Conservation (phyloP, 1,140 invertebrate species). For the Oppia nitens region DNA sequence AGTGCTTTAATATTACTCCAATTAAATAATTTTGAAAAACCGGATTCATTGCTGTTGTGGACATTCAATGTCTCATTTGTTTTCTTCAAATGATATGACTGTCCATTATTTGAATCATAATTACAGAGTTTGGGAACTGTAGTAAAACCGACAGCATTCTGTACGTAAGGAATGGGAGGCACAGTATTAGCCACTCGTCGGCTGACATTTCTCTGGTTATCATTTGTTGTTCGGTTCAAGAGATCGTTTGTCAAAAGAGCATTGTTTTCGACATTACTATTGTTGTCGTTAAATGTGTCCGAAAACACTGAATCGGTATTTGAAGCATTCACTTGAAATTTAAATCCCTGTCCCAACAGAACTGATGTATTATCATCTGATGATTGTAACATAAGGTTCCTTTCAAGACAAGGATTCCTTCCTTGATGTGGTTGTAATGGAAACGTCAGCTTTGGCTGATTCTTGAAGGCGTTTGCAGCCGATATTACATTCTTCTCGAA, state of each 20-base stretch:
- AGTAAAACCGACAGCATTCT: slow-evolving; percentile 41
- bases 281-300: slow-evolving; percentile 27
- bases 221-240: slow-evolving; percentile 16
- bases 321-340: slow-evolving; percentile 36
- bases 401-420: slow-evolving; percentile 67
- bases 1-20: background rate
- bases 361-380: slow-evolving; percentile 43
- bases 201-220: background rate
- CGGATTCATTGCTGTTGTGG: background rate
- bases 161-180: slow-evolving; percentile 48
- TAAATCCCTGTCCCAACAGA: slow-evolving; percentile 38
- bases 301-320: slow-evolving; percentile 31
- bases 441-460: slow-evolving; percentile 25
- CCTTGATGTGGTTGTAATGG: slow-evolving; percentile 62
- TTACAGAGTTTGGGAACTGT: background rate
- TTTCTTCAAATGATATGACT: background rate
- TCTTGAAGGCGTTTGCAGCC: background rate
- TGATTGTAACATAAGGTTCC: slow-evolving; percentile 51
- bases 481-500: background rate
- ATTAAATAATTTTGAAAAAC: background rate
- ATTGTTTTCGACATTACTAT: slow-evolving; percentile 24
- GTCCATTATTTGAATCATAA: background rate
- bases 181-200: background rate
- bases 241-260: slow-evolving; percentile 29
- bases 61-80: background rate